phyloP scores from a whole-genome alignment of 2,113 vertebrate genomes.

The Platichthys stellatus region DNA sequence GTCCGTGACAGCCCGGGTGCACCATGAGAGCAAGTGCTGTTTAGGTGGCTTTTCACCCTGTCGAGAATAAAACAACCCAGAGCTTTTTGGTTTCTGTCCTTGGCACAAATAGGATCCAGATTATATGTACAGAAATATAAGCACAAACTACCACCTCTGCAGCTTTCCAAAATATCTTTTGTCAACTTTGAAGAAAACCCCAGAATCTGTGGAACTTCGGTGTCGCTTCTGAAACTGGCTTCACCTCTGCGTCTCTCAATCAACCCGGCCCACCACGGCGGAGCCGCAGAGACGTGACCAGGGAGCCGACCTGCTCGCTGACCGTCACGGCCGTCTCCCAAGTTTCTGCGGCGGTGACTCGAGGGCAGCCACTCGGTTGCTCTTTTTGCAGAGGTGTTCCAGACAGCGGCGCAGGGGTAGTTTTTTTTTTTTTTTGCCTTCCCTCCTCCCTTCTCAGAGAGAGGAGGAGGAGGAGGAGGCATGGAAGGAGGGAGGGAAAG shows the following conservation, averaged over 20 bases:
- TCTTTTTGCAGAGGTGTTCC: slow-evolving; percentile 52
- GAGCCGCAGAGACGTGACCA: slow-evolving; percentile 29
- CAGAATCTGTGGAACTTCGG: slow-evolving; percentile 1
- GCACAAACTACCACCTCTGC: slow-evolving; percentile 59
- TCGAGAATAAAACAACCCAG: slow-evolving; percentile 50
- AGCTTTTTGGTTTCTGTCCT: slow-evolving; percentile 32
- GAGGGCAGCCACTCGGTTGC: slow-evolving; percentile 27
- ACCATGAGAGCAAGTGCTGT: slow-evolving; percentile 34
- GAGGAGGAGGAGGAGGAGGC: slow-evolving; percentile 20
- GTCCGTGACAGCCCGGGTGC: background rate
- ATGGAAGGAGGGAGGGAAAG: slow-evolving; percentile 1
- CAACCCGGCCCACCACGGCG: background rate
- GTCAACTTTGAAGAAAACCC: background rate
- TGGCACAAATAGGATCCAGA: slow-evolving; percentile 29
- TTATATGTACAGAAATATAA: slow-evolving; percentile 59
- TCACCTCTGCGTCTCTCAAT: slow-evolving; percentile 39
- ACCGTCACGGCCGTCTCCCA: slow-evolving; percentile 39
- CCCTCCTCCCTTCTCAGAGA: slow-evolving; percentile 22
- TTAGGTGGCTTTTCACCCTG: slow-evolving; percentile 29
- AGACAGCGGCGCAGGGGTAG: slow-evolving; percentile 41
- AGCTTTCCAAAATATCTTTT: slow-evolving; percentile 42
- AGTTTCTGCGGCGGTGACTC: slow-evolving; percentile 37
- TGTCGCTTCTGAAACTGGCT: slow-evolving; percentile 22
- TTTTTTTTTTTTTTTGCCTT: slow-evolving; percentile 10
- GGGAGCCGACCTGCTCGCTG: slow-evolving; percentile 40